These are phyloP conservation scores for Drosophila melanica DNA, from an alignment of 1,140 invertebrate species.

Conservation along the genomic window DNA sequence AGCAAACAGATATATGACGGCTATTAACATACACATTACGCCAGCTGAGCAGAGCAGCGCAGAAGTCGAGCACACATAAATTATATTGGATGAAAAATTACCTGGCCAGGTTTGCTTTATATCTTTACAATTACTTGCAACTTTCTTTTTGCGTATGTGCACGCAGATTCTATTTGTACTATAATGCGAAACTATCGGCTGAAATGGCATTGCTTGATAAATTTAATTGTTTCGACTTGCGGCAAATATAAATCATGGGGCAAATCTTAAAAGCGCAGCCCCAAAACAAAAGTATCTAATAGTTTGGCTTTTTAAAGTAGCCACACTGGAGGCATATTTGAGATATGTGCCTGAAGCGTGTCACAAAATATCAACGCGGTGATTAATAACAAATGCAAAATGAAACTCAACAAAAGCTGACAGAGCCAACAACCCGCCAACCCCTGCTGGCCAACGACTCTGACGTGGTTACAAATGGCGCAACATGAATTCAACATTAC, in stretches of 20 bases:
- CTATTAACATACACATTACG: slow-evolving; percentile 64
- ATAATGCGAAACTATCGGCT: slow-evolving; percentile 23
- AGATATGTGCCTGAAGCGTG: slow-evolving; percentile 53
- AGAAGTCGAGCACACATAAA: slow-evolving; percentile 15
- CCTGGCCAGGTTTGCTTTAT: slow-evolving; percentile 27
- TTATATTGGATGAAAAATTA: slow-evolving; percentile 51
- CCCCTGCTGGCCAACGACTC: slow-evolving; percentile 16
- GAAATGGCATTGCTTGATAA: slow-evolving; percentile 50
- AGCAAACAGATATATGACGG: slow-evolving; percentile 66
- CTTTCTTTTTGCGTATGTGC: slow-evolving; percentile 32
- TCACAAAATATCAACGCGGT: slow-evolving; percentile 65
- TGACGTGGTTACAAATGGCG: slow-evolving; percentile 73
- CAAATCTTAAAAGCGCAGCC: slow-evolving; percentile 65
- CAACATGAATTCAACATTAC: slow-evolving; percentile 64
- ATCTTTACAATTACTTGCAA: slow-evolving; percentile 56
- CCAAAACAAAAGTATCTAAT: slow-evolving; percentile 77
- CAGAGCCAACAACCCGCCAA: slow-evolving; percentile 27
- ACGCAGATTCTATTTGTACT: slow-evolving; percentile 18
- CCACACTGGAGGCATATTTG: slow-evolving; percentile 41
- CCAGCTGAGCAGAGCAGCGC: slow-evolving; percentile 1
- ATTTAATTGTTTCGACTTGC: slow-evolving; percentile 71
- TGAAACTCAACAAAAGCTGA: slow-evolving; percentile 65
- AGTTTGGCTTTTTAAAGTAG: slow-evolving; percentile 65
- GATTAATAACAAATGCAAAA: slow-evolving; percentile 71
- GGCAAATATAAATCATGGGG: slow-evolving; percentile 65